phyloP scores from a whole-genome alignment of 1,140 invertebrate species.

The Eurosta solidaginis region DNA sequence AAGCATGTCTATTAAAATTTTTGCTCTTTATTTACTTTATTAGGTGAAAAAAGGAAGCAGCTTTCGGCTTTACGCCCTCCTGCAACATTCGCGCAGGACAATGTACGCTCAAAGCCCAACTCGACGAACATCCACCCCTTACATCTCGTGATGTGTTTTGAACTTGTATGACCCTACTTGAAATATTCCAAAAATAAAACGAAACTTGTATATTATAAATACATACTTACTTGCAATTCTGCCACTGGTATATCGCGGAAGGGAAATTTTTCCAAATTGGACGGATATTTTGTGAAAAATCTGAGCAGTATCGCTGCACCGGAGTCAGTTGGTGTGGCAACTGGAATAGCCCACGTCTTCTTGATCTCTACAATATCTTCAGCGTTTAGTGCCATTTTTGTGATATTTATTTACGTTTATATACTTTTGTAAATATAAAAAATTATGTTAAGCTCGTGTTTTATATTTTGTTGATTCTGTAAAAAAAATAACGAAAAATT shows the following conservation, averaged over 20 bases:
- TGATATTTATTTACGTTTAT: not conserved
- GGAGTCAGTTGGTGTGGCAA: constrained; percentile 54
- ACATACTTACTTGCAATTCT: constrained; percentile 47
- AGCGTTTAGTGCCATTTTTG: constrained; percentile 44
- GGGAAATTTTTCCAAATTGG: constrained; percentile 56
- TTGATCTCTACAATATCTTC: constrained; percentile 57
- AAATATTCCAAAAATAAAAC: too few species aligned
- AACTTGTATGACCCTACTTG: too few species aligned
- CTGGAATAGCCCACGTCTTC: constrained; percentile 57
- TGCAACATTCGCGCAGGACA: too few species aligned
- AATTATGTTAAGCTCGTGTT: not conserved
- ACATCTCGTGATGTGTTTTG: too few species aligned
- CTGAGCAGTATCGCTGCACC: constrained; percentile 51
- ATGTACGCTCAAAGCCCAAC: too few species aligned
- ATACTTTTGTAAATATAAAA: not conserved
- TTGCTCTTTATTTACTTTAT: too few species aligned
- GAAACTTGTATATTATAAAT: not conserved
- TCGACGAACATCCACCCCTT: too few species aligned
- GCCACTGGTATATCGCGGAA: constrained; percentile 52
- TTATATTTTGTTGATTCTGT: not conserved
- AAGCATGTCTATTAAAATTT: too few species aligned
- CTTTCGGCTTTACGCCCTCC: too few species aligned
- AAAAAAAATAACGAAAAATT: not conserved
- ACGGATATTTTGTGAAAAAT: constrained; percentile 55
- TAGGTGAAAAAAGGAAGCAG: too few species aligned